Evolutionary conservation across 2,888 invertebrate species (phyloP), one percentile per base, ranked within the genome.

Genomic region (Thereva nobilitata): DNA sequence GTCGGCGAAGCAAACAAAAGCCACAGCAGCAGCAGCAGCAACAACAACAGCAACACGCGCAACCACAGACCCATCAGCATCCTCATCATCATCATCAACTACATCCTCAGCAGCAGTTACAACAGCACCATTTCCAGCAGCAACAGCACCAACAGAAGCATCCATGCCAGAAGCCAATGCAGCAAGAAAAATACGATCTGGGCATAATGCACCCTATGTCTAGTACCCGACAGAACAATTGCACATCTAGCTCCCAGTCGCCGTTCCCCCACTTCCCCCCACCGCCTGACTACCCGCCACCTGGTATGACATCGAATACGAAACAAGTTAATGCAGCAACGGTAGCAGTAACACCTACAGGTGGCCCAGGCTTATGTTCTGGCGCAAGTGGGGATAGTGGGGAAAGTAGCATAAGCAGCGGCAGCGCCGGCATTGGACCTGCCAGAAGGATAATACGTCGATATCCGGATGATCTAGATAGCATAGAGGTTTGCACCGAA

Each of bases 211-310:
- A 64, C 37, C 53, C 63, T 3, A 37, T 37, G 42, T 64, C 52
- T 59, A 64, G 59, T 64, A 42, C 53, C 40, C 8, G 56, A 52
- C 65, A 65, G 42, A 65, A 68, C 45, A 68, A 54, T 42, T 65
- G 55, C 47, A 57, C 68, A 38, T 61, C 56, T 10, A 42, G 52
- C 42, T 47, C 54, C 4, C 66, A 72, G 65, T 77, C 76, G 67
- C 79, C 81, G 56, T 78, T 77, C 83, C 85, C 89, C 81, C 88
- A 89, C 82, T 90, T 90, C 80, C 87, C 89, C 70, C 90, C 89
- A 68, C 89, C 90, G 73, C 89, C 89, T 71, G 86, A 87, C 4
- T 53, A 44, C 9, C 86, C 88, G 34, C 83, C 83, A 40, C 80
- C 77, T 68, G 40, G 38, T 5, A 40, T 44, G 45, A 67, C 83